phyloP scores from a whole-genome alignment of 2,797 vertebrate genomes.

The Toxotes lorentzi region DNA sequence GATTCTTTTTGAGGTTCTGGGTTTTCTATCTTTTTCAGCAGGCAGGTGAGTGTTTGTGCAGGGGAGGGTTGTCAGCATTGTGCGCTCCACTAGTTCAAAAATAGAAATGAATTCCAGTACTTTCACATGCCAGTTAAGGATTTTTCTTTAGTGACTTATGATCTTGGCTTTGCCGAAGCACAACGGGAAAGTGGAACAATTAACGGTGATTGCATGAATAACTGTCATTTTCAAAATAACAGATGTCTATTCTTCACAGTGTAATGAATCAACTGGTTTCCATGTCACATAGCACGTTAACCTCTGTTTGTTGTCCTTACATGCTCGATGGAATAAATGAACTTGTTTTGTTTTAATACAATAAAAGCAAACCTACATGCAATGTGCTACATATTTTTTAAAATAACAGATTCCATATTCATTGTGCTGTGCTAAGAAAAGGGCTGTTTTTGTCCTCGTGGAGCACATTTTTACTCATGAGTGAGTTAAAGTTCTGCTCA shows the following conservation, averaged over 20 bases:
- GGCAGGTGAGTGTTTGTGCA: not conserved
- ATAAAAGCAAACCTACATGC: not conserved
- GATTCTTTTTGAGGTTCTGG: not conserved
- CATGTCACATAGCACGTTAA: slow-evolving; percentile 25
- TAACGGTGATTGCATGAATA: slow-evolving; percentile 30
- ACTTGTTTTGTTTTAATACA: not conserved
- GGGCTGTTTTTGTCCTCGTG: not conserved
- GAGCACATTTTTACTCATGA: slow-evolving; percentile 18
- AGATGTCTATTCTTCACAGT: slow-evolving; percentile 7
- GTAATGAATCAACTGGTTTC: slow-evolving; percentile 52
- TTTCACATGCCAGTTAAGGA: slow-evolving; percentile 4
- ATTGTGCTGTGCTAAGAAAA: not conserved
- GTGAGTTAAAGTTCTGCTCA: slow-evolving; percentile 17
- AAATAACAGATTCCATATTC: not conserved
- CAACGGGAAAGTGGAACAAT: slow-evolving; percentile 42
- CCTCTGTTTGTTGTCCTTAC: slow-evolving; percentile 31
- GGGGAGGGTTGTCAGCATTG: slow-evolving; percentile 15
- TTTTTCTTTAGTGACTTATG: slow-evolving; percentile 13
- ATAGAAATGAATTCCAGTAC: slow-evolving; percentile 29
- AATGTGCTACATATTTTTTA: not conserved
- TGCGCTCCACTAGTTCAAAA: slow-evolving; percentile 36
- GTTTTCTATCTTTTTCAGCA: slow-evolving; percentile 14
- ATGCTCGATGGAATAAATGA: not conserved
- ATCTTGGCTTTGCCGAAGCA: slow-evolving; percentile 20
- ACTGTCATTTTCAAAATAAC: slow-evolving; percentile 41